Percentiles rank a stretch among this genome's conserved stretches.
phyloP scores from a whole-genome alignment of 2,797 vertebrate genomes.

The Dendrocincla fuliginosa region DNA sequence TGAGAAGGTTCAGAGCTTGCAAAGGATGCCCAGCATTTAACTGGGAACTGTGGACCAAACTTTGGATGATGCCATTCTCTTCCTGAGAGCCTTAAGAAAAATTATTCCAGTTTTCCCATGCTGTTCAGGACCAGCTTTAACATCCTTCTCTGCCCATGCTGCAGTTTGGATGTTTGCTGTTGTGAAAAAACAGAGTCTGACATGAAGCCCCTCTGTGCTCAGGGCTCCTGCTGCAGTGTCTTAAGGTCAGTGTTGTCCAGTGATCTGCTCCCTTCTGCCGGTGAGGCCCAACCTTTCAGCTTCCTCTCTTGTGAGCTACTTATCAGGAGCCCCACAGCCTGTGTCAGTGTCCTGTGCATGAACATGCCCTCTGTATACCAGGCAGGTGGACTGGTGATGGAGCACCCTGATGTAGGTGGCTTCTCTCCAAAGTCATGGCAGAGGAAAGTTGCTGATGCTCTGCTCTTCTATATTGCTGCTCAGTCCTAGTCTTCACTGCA shows the following conservation, averaged over 20 bases:
- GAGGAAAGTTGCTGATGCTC: neutral
- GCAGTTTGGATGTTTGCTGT: neutral
- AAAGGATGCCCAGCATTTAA: neutral
- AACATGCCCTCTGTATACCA: rapidly evolving
- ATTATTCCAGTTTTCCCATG: neutral
- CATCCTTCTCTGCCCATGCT: neutral
- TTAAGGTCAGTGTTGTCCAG: neutral
- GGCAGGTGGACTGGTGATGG: neutral
- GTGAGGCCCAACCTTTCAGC: neutral
- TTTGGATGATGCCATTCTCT: neutral
- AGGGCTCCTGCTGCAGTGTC: rapidly evolving
- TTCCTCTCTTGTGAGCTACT: neutral
- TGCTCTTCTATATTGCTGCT: rapidly evolving
- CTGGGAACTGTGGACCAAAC: neutral
- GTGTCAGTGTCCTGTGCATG: rapidly evolving
- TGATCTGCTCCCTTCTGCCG: neutral
- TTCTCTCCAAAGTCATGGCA: neutral
- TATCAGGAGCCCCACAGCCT: neutral
- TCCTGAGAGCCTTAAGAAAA: neutral
- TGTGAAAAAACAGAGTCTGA: neutral
- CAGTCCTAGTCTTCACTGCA: neutral
- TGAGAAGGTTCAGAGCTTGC: neutral
- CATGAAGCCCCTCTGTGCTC: neutral
- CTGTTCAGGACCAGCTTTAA: neutral
- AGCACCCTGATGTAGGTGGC: neutral